These are phyloP conservation scores for Barypeithes pellucidus DNA, from an alignment of 2,888 invertebrate species.

Conservation along the genomic window DNA sequence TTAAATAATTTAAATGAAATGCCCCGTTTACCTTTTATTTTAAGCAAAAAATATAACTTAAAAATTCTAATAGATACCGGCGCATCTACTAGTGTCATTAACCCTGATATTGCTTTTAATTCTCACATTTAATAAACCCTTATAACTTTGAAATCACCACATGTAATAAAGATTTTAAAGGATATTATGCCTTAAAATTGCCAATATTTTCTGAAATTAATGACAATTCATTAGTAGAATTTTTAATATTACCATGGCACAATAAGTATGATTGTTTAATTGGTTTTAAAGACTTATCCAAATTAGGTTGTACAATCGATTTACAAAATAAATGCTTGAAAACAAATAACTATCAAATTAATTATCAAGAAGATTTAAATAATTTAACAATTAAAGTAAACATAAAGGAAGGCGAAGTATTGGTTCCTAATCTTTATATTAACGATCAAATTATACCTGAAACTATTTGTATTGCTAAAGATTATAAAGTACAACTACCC, in stretches of 20 bases:
- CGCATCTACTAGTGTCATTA: slow-evolving; percentile 24
- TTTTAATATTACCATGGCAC: slow-evolving; percentile 16
- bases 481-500: neutral
- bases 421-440: slow-evolving; percentile 15
- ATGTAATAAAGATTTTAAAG: neutral
- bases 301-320: no score
- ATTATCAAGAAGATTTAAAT: slow-evolving; percentile 19
- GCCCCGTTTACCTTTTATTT: slow-evolving; percentile 19
- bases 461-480: slow-evolving; percentile 1
- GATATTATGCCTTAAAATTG: slow-evolving; percentile 11
- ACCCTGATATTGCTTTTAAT: slow-evolving; percentile 25
- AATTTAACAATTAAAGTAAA: slow-evolving; percentile 25
- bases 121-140: slow-evolving; percentile 10
- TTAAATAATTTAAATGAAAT: slow-evolving; percentile 22
- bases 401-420: slow-evolving; percentile 16
- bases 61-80: slow-evolving; percentile 31
- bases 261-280: slow-evolving; percentile 26
- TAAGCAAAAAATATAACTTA: slow-evolving; percentile 19
- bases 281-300: slow-evolving; percentile 19
- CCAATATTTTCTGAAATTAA: slow-evolving; percentile 18
- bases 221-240: neutral
- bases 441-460: neutral
- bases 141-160: slow-evolving; percentile 15
- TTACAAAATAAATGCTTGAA: slow-evolving; percentile 26
- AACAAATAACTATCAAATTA: neutral